Conservation (phyloP, 2,888 invertebrate genomes). For the Cephus nigrinus region DNA sequence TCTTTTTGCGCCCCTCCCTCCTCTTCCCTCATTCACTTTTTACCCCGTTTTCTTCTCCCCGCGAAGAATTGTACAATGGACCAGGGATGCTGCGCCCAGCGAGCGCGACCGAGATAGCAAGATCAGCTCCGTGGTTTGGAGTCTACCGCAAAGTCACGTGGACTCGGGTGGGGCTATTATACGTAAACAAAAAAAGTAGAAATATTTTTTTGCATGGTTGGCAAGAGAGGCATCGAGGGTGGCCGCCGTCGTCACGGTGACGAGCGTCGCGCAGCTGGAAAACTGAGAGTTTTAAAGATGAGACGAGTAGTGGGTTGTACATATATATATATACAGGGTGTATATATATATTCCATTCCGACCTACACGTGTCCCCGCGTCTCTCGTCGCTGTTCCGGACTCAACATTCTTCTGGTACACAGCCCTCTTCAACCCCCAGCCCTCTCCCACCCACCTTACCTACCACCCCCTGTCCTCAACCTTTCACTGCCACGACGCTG, state of each 20-base stretch:
- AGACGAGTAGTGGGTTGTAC: constrained; percentile 21
- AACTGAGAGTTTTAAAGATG: constrained; percentile 36
- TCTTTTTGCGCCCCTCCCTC: neutral
- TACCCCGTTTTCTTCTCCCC: no score
- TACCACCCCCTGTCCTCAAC: constrained; percentile 19
- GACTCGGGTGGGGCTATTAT: constrained; percentile 42
- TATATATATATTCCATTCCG: constrained; percentile 46
- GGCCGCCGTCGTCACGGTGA: constrained; percentile 60
- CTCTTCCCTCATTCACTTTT: no score
- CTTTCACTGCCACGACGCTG: constrained; percentile 18
- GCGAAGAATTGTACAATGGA: neutral
- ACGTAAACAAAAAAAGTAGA: constrained; percentile 17
- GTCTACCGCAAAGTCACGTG: neutral
- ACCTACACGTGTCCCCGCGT: constrained; percentile 61
- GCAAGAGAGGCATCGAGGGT: constrained; percentile 49
- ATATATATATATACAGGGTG: constrained; percentile 2
- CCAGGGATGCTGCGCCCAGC: neutral
- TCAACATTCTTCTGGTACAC: constrained; percentile 51
- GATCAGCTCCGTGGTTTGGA: neutral
- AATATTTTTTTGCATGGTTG: constrained; percentile 2
- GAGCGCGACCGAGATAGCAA: neutral
- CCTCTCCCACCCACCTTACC: constrained; percentile 22
- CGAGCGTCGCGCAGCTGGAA: constrained; percentile 64
- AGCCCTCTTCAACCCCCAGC: constrained; percentile 5
- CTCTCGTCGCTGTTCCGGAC: constrained; percentile 55